These are phyloP conservation scores for Hydractinia echinata DNA, from an alignment of 30 jellyfish, hydroid and myxozoan genomes.

Conservation along the genomic window DNA sequence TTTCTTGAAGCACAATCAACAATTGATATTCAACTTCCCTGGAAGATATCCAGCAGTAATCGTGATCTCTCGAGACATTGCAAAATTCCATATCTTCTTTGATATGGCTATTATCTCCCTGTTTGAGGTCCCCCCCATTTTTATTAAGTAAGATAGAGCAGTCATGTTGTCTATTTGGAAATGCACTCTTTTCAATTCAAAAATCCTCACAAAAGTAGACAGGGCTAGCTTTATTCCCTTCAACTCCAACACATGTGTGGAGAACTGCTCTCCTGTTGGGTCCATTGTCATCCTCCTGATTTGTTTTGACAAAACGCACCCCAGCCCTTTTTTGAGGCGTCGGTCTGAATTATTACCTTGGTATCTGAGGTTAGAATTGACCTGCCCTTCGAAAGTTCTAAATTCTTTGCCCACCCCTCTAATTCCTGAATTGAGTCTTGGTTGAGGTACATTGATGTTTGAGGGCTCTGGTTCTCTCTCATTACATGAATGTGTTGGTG, in stretches of 20 bases:
- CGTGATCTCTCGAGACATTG: slow-evolving; percentile 36
- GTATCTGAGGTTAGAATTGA: neutral
- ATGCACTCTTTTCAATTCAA: slow-evolving; percentile 13
- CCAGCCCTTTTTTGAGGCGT: slow-evolving; percentile 49
- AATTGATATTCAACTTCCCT: slow-evolving; percentile 20
- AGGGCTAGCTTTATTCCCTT: slow-evolving; percentile 26
- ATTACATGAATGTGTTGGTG: slow-evolving; percentile 16
- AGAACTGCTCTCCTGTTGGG: slow-evolving; percentile 5
- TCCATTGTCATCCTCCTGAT: slow-evolving; percentile 30
- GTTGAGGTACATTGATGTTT: neutral
- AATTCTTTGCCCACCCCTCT: slow-evolving; percentile 24
- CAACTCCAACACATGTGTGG: slow-evolving; percentile 31
- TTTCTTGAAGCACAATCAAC: slow-evolving; percentile 40
- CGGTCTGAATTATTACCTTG: slow-evolving; percentile 24
- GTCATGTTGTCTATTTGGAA: slow-evolving; percentile 30
- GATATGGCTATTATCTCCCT: slow-evolving; percentile 18
- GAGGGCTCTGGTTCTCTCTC: neutral
- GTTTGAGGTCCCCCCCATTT: slow-evolving; percentile 39
- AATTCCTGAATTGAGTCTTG: slow-evolving; percentile 19
- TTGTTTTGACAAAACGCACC: slow-evolving; percentile 25
- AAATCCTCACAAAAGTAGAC: neutral
- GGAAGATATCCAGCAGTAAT: slow-evolving; percentile 39
- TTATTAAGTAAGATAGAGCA: slow-evolving; percentile 15
- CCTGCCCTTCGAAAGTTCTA: slow-evolving; percentile 36
- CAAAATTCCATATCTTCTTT: slow-evolving; percentile 29